Base-by-base conservation (phyloP, 2,113 vertebrate species). In the Lampris incognitus region DNA sequence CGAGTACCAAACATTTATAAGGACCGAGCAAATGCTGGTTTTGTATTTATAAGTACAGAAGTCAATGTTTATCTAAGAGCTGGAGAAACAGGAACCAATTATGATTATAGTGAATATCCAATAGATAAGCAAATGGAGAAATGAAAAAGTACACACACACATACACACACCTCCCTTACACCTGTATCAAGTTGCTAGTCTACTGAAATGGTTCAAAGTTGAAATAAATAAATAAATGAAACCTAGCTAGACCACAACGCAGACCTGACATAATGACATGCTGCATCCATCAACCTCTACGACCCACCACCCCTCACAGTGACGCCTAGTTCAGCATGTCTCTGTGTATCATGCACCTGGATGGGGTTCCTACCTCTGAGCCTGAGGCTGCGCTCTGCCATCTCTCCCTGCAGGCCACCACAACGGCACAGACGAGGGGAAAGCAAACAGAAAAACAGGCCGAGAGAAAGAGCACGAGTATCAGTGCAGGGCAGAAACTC, bases 321-420 rank as follows among this genome's bases (percentile, higher is more conserved):
- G 7, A 66, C 51, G 62, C 38, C 41, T 6, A 59, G 48, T 46
- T 63, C 50, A 66, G 41, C 37, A 10, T 64, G 56, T 55, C 49
- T 9, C 41, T 41, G 42, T 51, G 50, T 65, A 63, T 72, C 39
- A 79, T 50, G 72, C 46, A 72, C 65, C 81, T 77, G 59, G 24
- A 59, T 71, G 81, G 74, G 40, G 74, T 79, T 88, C 91, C 74
- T 93, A 94, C 93, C 93, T 93, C 92, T 79, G 52, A 91, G 89
- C 73, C 76, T 88, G 38, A 92, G 79, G 57, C 87, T 85, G 49
- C 49, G 24, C 39, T 87, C 83, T 66, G 92, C 88, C 93, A 95
- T 93, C 65, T 66, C 80, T 66, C 54, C 61, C 38, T 1, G 44
- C 9, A 24, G 59, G 10, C 51, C 0, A 2, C 52, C 54, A 61